Evolutionary conservation across 1,140 invertebrate species (phyloP), one percentile per base, ranked within the genome.

Genomic region (Cotesia glomerata): DNA sequence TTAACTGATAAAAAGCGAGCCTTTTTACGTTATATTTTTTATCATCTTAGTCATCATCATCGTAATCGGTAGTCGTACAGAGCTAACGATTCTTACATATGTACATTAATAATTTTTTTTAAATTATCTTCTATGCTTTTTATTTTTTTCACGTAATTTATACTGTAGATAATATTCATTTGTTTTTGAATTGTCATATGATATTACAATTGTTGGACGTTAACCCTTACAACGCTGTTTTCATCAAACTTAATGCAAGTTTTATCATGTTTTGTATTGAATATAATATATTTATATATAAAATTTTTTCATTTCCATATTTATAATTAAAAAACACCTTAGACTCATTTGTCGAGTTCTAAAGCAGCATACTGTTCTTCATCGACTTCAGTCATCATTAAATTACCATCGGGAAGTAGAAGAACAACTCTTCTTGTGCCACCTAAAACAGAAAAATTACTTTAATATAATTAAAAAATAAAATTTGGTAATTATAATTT

Each of bases 371-470:
- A 95, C 79, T 95, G 93, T 78, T 95, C 93, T 77, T 94, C 93
- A 73, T 94, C 92, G 52, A 95, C 91, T 85, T 95, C 93, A 16
- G 94, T 95, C 90, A 95, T 93, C 88, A 94, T 94, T 64, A 95
- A 88, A 79, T 92, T 94, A 56, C 93, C 93, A 82, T 95, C 93
- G 5, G 93, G 93, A 76, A 95, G 85, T 74, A 95, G 84, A 36
- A 95, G 87, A 0, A 95, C 93, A 8, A 95, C 93, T 86, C 92
- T 90, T 79, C 93, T 90, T 5, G 93, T 94, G 32, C 93, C 93
- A 82, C 92, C 93, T 94, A 75, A 2, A 85, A 85, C 73, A 51
- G 35, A 58, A 52, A 45, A 69, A 26, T 26, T 26, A 26, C 3
- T 26, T 26, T 26, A 26, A 26, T 26, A 26, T 26, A 26, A 26